Conservation (phyloP, 2,797 vertebrate species). For the Muscicapa striata region DNA sequence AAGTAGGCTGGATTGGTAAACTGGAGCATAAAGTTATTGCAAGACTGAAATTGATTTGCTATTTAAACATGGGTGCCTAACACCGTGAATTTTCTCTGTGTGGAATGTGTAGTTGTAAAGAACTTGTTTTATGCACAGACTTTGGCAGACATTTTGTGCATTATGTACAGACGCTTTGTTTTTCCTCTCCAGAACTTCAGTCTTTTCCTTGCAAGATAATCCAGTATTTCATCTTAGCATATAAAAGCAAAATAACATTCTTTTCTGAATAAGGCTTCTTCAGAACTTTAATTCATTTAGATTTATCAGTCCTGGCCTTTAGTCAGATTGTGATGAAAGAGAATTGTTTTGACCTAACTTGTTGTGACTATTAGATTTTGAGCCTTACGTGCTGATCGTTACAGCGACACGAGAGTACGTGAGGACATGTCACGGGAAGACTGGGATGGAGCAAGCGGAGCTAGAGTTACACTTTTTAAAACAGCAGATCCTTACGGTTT, state of each 20-base stretch:
- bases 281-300: neutral
- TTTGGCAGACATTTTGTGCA: neutral
- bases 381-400: neutral
- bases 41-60: neutral
- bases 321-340: neutral
- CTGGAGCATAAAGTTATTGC: neutral
- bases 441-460: neutral
- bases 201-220: neutral
- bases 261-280: neutral
- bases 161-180: neutral
- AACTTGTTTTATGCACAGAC: neutral
- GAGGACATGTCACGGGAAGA: neutral
- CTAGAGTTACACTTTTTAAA: rapidly evolving
- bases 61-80: neutral
- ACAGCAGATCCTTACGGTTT: neutral
- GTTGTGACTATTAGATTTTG: neutral
- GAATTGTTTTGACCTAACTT: neutral
- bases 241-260: neutral
- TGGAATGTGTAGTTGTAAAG: neutral
- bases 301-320: neutral
- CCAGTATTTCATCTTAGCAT: neutral
- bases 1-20: neutral
- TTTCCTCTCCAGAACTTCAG: neutral
- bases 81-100: neutral
- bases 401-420: too few species aligned